Percentiles rank a stretch among this genome's conserved stretches.
Conservation (phyloP, 2,888 invertebrate genomes). For the Formica aserva region DNA sequence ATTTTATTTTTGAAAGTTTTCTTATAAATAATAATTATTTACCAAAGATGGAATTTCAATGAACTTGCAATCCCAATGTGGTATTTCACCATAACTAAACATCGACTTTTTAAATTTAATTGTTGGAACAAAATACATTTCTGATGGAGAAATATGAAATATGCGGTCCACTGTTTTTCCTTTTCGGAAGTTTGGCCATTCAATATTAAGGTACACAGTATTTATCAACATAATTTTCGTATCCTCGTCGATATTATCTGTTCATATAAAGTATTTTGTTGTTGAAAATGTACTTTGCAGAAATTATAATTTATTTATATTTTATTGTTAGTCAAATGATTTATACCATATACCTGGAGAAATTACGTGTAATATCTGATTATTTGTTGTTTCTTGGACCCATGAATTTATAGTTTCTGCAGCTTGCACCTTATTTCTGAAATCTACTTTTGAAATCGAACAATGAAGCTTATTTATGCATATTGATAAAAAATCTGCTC, state of each 20-base stretch:
- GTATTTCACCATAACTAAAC: constrained; percentile 86
- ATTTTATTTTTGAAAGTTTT: too few species aligned
- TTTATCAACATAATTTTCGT: constrained; percentile 92
- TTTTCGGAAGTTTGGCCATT: constrained; percentile 88
- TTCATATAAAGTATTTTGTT: not conserved
- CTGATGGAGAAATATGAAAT: constrained; percentile 88
- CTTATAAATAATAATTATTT: too few species aligned
- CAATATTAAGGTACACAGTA: constrained; percentile 94
- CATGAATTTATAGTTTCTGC: constrained; percentile 91
- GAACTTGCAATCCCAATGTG: constrained; percentile 88
- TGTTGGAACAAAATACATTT: constrained; percentile 89
- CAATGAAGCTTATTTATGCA: constrained; percentile 89
- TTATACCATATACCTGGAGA: constrained; percentile 83
- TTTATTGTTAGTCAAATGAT: not conserved
- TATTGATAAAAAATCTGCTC: constrained; percentile 87
- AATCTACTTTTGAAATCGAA: constrained; percentile 89
- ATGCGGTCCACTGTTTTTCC: constrained; percentile 83
- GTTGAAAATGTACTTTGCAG: not conserved
- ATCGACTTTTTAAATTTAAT: constrained; percentile 88
- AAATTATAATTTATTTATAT: not conserved
- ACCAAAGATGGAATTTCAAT: too few species aligned
- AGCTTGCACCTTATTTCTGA: constrained; percentile 86
- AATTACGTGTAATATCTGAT: constrained; percentile 93
- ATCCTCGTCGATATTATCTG: constrained; percentile 87
- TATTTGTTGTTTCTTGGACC: constrained; percentile 92